phyloP scores from a whole-genome alignment of 64 coral and sea anemone genomes.

The Stichodactyla helianthus region DNA sequence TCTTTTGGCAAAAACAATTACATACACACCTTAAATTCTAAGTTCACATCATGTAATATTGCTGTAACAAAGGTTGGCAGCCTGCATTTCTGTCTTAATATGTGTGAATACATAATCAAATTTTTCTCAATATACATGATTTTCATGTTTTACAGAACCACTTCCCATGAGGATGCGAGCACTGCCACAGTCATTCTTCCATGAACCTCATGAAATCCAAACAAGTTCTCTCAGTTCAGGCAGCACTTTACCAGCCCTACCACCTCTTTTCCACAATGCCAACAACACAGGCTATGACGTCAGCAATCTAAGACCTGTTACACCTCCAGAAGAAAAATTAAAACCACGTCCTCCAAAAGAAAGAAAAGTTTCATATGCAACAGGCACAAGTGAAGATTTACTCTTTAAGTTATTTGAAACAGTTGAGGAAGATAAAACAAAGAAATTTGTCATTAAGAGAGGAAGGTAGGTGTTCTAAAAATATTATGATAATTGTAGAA shows the following conservation, averaged over 20 bases:
- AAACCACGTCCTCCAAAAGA: conserved; percentile 72
- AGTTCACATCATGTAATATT: too few species aligned
- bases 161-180: conserved; percentile 90
- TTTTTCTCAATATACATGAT: neutral
- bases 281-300: conserved; percentile 92
- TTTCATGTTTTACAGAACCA: conserved; percentile 46
- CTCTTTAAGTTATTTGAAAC: conserved; percentile 92
- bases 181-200: conserved; percentile 97
- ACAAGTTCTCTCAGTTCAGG: conserved; percentile 82
- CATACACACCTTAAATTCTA: too few species aligned
- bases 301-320: conserved; percentile 75
- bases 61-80: too few species aligned
- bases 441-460: conserved; percentile 91
- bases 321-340: conserved; percentile 79
- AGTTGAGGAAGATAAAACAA: conserved; percentile 80
- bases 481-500: neutral
- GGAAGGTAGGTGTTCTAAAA: conserved; percentile 63
- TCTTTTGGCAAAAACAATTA: too few species aligned
- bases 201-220: conserved; percentile 78
- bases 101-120: too few species aligned
- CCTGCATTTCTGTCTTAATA: too few species aligned
- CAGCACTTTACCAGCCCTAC: conserved; percentile 65
- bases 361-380: conserved; percentile 59
- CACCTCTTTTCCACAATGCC: conserved; percentile 87
- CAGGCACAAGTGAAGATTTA: conserved; percentile 71